A percentile compares a stretch with the other conserved stretches of the same genome.
phyloP scores from a whole-genome alignment of 2,797 vertebrate genomes.

The Telmatherina bonti region DNA sequence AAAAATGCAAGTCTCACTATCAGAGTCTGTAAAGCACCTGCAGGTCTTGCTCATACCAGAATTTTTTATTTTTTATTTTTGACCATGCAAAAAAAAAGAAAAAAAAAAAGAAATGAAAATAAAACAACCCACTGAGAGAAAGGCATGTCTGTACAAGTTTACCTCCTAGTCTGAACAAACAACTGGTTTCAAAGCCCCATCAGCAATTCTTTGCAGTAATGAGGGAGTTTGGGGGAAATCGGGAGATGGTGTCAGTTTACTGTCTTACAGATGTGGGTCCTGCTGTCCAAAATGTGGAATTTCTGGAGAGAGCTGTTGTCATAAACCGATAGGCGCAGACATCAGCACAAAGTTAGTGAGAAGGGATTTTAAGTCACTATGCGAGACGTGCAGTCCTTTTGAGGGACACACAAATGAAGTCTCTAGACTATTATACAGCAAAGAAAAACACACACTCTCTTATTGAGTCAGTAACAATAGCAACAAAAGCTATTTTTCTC shows the following conservation, averaged over 20 bases:
- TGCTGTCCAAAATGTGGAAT: conserved; percentile 74
- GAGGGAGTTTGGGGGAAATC: conserved; percentile 66
- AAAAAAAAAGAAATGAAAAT: neutral
- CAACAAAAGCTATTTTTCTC: conserved; percentile 57
- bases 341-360: conserved; percentile 79
- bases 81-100: conserved; percentile 64
- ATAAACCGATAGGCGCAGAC: conserved; percentile 71
- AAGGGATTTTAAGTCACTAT: conserved; percentile 54
- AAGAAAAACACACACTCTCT: conserved; percentile 48
- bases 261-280: conserved; percentile 60
- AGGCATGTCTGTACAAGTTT: conserved; percentile 32
- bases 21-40: conserved; percentile 65
- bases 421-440: conserved; percentile 65
- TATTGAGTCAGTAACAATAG: conserved; percentile 53
- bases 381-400: conserved; percentile 69
- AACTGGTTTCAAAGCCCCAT: conserved; percentile 70
- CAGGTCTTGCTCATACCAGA: conserved; percentile 68
- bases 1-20: conserved; percentile 50
- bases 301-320: conserved; percentile 74
- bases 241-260: conserved; percentile 69
- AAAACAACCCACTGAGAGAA: conserved; percentile 24
- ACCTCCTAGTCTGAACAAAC: conserved; percentile 60
- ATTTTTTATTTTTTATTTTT: conserved; percentile 81
- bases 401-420: conserved; percentile 75
- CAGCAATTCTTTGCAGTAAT: conserved; percentile 77